Conservation (phyloP, 2,113 vertebrate species). For the Diphyllodes magnificus region DNA sequence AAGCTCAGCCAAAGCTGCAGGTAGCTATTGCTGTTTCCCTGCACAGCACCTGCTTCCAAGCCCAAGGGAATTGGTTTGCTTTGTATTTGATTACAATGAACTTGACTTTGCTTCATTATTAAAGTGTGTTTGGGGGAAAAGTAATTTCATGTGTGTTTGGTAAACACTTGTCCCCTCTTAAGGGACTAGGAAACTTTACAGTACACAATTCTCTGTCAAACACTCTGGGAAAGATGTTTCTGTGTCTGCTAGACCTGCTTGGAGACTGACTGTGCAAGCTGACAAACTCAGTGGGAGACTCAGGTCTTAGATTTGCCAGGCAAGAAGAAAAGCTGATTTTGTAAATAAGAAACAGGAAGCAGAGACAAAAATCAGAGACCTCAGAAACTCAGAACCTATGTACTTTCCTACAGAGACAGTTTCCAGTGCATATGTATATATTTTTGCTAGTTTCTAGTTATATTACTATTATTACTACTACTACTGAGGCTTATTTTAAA, state of each 20-base stretch:
- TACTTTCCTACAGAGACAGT: accelerated
- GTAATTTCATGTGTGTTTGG: background rate
- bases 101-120: background rate
- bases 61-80: background rate
- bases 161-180: background rate
- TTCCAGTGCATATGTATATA: background rate
- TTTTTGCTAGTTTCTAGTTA: background rate
- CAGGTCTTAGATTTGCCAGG: background rate
- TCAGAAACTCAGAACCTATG: background rate
- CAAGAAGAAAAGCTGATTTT: background rate
- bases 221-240: background rate
- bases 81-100: background rate
- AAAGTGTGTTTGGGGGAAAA: background rate
- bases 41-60: background rate
- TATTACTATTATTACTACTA: background rate
- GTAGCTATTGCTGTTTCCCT: background rate
- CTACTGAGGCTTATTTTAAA: background rate
- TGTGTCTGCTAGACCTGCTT: background rate
- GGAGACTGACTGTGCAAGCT: background rate
- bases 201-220: background rate
- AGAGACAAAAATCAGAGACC: background rate
- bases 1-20: background rate
- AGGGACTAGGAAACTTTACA: background rate
- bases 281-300: background rate
- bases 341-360: background rate